phyloP scores from a whole-genome alignment of 2,797 vertebrate species.

The Decapterus maruadsi region DNA sequence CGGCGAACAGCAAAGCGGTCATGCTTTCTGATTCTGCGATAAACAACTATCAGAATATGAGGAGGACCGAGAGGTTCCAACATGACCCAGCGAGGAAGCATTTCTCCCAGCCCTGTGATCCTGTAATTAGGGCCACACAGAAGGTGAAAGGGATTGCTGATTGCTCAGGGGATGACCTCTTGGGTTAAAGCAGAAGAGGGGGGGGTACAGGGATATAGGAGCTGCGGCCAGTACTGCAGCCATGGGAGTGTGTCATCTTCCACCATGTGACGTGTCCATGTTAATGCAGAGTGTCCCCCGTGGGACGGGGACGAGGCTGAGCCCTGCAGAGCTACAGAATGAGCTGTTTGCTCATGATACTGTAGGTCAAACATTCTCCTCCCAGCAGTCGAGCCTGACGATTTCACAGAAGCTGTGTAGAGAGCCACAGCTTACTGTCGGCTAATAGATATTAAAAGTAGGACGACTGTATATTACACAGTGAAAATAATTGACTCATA shows the following conservation, averaged over 20 bases:
- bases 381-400: slow-evolving; percentile 42
- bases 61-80: slow-evolving; percentile 7
- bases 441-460: slow-evolving; percentile 2
- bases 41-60: slow-evolving; percentile 44
- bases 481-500: background rate
- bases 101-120: slow-evolving; percentile 58
- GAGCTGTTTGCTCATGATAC: slow-evolving; percentile 63
- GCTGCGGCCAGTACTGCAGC: slow-evolving; percentile 39
- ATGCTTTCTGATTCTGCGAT: slow-evolving; percentile 29
- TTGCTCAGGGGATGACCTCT: slow-evolving; percentile 52
- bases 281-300: slow-evolving; percentile 60
- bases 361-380: slow-evolving; percentile 58
- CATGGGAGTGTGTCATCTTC: slow-evolving; percentile 69
- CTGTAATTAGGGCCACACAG: slow-evolving; percentile 70
- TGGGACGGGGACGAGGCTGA: slow-evolving; percentile 26
- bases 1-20: slow-evolving; percentile 19
- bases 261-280: slow-evolving; percentile 56
- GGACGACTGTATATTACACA: background rate
- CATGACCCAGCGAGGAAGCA: slow-evolving; percentile 29
- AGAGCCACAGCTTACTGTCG: slow-evolving; percentile 28
- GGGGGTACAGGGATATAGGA: slow-evolving; percentile 31
- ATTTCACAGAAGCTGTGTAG: slow-evolving; percentile 62
- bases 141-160: slow-evolving; percentile 74
- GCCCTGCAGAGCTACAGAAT: slow-evolving; percentile 41
- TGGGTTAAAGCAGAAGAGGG: slow-evolving; percentile 3